A percentile compares a stretch with the other conserved stretches of the same genome.
Evolutionary conservation across 2,113 vertebrate species (phyloP).

Genomic region (Gadus chalcogrammus): DNA sequence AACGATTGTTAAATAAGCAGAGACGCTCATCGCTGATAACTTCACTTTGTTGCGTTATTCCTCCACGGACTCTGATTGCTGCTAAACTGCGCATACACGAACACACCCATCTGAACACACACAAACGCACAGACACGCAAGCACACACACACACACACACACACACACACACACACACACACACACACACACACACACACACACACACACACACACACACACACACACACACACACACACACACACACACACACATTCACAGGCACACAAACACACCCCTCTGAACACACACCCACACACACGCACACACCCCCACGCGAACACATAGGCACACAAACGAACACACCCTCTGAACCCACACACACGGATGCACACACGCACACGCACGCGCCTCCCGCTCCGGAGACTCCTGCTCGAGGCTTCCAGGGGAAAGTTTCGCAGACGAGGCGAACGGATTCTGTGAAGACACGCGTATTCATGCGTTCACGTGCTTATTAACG

Average conservation of each 20-base stretch:
- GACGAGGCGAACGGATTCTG: constrained; percentile 59
- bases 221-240: constrained; percentile 59
- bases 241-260: constrained; percentile 11
- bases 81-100: constrained; percentile 31
- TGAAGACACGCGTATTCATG: constrained; percentile 56
- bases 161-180: constrained; percentile 22
- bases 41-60: too few relatives aligned
- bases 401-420: constrained; percentile 66
- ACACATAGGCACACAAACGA: constrained; percentile 34
- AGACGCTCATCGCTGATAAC: too few relatives aligned
- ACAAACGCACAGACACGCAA: constrained; percentile 24
- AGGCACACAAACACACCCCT: constrained; percentile 17
- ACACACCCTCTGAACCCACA: constrained; percentile 28
- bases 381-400: constrained; percentile 51
- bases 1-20: too few relatives aligned
- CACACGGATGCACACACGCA: constrained; percentile 13
- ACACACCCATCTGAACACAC: constrained; percentile 29
- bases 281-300: constrained; percentile 16
- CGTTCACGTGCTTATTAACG: constrained; percentile 44
- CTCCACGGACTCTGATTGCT: constrained; percentile 9
- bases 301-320: constrained; percentile 55
- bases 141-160: constrained; percentile 35
- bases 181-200: constrained; percentile 46
- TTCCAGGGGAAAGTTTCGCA: constrained; percentile 63
- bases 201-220: constrained; percentile 46